phyloP scores from a whole-genome alignment of 2,797 vertebrate species.

The Characodon lateralis region DNA sequence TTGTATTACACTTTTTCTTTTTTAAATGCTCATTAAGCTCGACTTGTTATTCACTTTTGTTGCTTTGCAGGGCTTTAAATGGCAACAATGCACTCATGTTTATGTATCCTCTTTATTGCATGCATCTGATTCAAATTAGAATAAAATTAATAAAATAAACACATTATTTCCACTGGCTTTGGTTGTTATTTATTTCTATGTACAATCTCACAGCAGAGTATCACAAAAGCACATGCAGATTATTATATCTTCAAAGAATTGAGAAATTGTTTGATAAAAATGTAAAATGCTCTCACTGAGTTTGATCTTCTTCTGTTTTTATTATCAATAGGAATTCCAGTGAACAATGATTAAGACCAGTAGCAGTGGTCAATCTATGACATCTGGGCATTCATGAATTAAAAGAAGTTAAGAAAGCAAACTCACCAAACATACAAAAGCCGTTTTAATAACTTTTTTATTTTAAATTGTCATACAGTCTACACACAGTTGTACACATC shows the following conservation, averaged over 20 bases:
- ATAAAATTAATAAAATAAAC: neutral
- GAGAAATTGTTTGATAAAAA: slow-evolving; percentile 2
- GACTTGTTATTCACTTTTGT: neutral
- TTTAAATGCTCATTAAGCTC: neutral
- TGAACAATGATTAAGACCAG: neutral
- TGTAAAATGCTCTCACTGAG: neutral
- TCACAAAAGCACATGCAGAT: neutral
- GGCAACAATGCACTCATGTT: neutral
- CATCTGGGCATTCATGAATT: neutral
- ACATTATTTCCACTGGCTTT: slow-evolving; percentile 12
- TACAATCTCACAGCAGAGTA: slow-evolving; percentile 3
- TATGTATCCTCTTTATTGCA: neutral
- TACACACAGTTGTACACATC: neutral
- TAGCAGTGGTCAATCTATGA: neutral
- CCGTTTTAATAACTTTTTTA: neutral
- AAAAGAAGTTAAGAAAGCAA: neutral
- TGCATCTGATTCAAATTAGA: neutral
- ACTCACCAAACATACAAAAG: neutral
- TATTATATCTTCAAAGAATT: neutral
- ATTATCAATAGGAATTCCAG: slow-evolving; percentile 10
- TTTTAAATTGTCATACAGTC: neutral
- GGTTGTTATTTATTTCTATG: slow-evolving; percentile 8
- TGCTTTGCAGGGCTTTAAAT: neutral
- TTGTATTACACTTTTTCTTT: neutral
- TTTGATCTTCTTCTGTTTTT: slow-evolving; percentile 16